Evolutionary conservation across 2,797 vertebrate genomes (phyloP), one percentile per base, ranked within the genome.

Genomic region (Pangasius krempfi): DNA sequence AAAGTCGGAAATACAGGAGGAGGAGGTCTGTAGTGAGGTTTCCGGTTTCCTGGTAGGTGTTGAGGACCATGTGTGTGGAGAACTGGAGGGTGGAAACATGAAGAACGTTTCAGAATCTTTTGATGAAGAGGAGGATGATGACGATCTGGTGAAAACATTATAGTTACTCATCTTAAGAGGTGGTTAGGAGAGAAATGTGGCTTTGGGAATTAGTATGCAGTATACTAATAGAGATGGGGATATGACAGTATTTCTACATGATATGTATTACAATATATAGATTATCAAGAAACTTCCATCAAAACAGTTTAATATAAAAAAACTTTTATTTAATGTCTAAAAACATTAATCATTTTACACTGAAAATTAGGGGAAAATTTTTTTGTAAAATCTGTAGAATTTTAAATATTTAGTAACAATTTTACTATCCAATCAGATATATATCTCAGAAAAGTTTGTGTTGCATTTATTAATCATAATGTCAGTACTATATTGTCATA

Each of bases 31-130:
- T 54, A 25, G 56, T 0, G 81, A 76, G 75, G 44, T 72, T 75
- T 62, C 89, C 64, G 72, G 13, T 56, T 91, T 91, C 75, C 40
- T 88, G 85, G 64, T 91, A 58, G 86, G 96, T 92, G 95, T 94
- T 93, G 95, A 96, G 93, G 96, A 96, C 93, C 96, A 96, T 92
- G 96, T 96, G 90, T 93, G 93, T 91, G 95, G 95, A 88, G 92
- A 93, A 90, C 92, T 93, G 93, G 95, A 92, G 93, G 80, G 87
- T 73, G 40, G 14, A 85, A 92, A 93, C 91, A 93, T 94, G 94
- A 96, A 93, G 94, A 92, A 94, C 95, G 95, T 95, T 93, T 95
- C 95, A 94, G 96, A 95, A 94, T 92, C 92, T 70, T 96, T 96
- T 0, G 94, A 96, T 87, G 96, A 97, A 90, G 96, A 96, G 91